Base-by-base conservation (phyloP, 2,113 vertebrate genomes). In the Strix aluco region DNA sequence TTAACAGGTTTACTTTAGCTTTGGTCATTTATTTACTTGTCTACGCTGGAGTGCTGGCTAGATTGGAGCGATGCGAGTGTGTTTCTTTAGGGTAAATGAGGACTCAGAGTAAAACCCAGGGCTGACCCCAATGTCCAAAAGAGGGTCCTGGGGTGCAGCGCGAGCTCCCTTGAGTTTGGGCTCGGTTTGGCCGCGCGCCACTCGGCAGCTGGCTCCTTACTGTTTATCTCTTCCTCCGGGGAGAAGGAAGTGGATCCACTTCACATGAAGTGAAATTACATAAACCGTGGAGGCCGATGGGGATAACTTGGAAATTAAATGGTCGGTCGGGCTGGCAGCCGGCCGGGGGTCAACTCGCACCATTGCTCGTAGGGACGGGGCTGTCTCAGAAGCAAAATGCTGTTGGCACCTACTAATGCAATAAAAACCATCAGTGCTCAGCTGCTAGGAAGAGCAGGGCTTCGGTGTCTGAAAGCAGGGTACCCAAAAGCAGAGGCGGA, bases 401-500 rank as follows among this genome's bases (percentile, higher is more conserved):
- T 8, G 1, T 27, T 18, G 0, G 65, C 5, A 2, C 36, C 32
- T 15, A 9, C 27, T 17, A 17, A 25, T 6, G 42, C 0, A 2
- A 20, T 27, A 10, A 67, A 67, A n/a, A 2, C 38, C 21, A 5
- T 38, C 5, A 1, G 87, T 61, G 70, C 69, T 55, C 47, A 38
- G 63, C 55, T 57, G 32, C 32, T 27, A 2, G 66, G 66, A 25
- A 36, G 65, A 59, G 65, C 51, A 17, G n/a, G 15, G 46, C 59
- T 72, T 38, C 18, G 67, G 30, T 20, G 47, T 69, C 25, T 44
- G 47, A 49, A 40, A 25, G 54, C 59, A 34, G 10, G 36, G 67
- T 13, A 9, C 34, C 46, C 26, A 3, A 46, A 62, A 40, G 5
- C 29, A 23, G 34, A 32, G 55, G 55, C 17, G 11, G n/a, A 30